Conservation (phyloP, 2,888 invertebrate genomes). For the Smittia aterrima region DNA sequence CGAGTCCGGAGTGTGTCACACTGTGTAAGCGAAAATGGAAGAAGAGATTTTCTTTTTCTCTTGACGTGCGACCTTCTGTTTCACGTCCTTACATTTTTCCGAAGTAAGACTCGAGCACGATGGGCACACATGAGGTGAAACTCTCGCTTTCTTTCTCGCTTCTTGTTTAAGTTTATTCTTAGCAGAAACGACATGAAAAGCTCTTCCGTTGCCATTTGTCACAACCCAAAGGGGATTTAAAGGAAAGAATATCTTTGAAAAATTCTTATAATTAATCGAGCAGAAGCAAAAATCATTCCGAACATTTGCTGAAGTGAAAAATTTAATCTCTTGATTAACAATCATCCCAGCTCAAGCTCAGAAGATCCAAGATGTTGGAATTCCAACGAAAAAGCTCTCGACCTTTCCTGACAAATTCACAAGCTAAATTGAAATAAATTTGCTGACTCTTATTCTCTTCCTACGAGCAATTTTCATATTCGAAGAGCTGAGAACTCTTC, state of each 20-base stretch:
- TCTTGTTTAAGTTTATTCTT: background rate
- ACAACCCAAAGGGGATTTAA: too few relatives aligned
- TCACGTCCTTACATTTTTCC: background rate
- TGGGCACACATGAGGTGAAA: background rate
- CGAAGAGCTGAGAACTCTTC: background rate
- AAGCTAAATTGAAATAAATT: constrained; percentile 10
- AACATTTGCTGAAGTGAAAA: background rate
- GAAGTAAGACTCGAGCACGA: too few relatives aligned
- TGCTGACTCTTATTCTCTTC: background rate
- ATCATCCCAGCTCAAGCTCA: background rate
- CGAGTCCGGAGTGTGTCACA: background rate
- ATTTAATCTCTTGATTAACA: background rate
- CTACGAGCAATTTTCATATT: background rate
- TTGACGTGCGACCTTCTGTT: background rate
- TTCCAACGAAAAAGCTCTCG: too few relatives aligned
- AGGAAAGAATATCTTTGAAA: background rate
- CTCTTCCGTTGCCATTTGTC: too few relatives aligned
- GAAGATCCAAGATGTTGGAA: too few relatives aligned
- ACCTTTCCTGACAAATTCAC: background rate
- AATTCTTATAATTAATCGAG: background rate
- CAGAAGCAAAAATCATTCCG: background rate
- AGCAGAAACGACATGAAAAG: background rate
- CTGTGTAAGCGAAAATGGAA: background rate
- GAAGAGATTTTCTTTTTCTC: background rate
- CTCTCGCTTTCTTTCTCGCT: background rate